A percentile compares a stretch with the other conserved stretches of the same genome.
Conservation (phyloP, 2,797 vertebrate species). For the Hylomyscus alleni region DNA sequence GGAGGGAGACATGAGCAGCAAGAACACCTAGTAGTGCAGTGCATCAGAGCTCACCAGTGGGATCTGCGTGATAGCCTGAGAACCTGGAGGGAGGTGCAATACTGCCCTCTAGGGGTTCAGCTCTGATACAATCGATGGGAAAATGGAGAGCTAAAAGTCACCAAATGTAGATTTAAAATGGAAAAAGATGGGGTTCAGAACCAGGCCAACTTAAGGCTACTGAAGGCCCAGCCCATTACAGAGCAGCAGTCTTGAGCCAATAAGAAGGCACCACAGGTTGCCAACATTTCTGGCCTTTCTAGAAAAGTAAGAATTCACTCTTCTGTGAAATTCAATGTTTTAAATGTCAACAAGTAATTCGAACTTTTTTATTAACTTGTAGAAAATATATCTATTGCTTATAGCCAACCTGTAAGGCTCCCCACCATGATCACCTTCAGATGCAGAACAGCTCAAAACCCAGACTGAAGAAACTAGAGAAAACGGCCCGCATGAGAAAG, state of each 20-base stretch:
- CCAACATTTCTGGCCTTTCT: not conserved
- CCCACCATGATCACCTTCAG: not conserved
- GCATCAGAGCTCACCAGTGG: not conserved
- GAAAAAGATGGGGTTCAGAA: not conserved
- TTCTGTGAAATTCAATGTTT: not conserved
- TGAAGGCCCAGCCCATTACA: fast-evolving
- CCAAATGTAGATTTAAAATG: not conserved
- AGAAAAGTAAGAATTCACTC: constrained; percentile 26
- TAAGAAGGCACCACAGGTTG: not conserved
- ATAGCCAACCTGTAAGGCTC: not conserved
- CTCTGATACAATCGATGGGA: constrained; percentile 11
- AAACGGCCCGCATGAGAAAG: not conserved
- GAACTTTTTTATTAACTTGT: not conserved
- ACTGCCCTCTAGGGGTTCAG: constrained; percentile 66
- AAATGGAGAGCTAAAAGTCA: not conserved
- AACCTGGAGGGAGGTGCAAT: constrained; percentile 21
- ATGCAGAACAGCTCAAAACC: not conserved
- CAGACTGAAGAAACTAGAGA: not conserved
- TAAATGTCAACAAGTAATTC: constrained; percentile 8
- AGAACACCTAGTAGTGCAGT: not conserved
- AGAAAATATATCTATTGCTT: not conserved
- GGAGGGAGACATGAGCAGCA: not conserved
- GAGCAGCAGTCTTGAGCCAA: not conserved
- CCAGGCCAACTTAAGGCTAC: too few relatives aligned
- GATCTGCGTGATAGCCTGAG: not conserved